These are phyloP conservation scores for Sialis fuliginosa DNA, from an alignment of 2,888 invertebrate species.

Conservation along the genomic window DNA sequence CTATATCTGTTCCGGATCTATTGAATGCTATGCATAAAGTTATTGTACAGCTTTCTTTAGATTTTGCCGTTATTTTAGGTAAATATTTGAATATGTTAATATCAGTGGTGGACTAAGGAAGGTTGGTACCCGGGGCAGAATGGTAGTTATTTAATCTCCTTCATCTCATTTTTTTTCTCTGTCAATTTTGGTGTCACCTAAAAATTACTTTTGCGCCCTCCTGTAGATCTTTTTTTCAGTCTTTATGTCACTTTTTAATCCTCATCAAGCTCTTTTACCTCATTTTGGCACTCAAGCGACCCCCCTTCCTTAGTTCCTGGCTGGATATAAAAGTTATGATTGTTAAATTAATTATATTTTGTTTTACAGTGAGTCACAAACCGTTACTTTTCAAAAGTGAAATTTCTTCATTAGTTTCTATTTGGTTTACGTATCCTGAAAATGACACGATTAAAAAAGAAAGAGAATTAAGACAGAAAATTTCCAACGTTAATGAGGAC, in stretches of 20 bases:
- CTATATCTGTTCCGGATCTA: background rate
- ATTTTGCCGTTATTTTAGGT: slow-evolving; percentile 1
- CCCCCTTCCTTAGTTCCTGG: no score
- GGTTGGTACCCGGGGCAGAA: no score
- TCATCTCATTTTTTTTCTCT: no score
- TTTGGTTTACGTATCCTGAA: slow-evolving; percentile 12
- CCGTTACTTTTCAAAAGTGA: background rate
- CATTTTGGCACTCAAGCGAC: no score
- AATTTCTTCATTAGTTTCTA: slow-evolving; percentile 9
- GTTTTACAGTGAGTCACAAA: background rate
- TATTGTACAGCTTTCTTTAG: background rate
- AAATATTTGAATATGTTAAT: background rate
- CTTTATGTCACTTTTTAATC: no score
- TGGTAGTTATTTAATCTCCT: no score
- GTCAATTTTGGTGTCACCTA: no score
- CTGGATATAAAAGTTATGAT: background rate
- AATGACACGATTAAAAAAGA: background rate
- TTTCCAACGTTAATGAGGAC: background rate
- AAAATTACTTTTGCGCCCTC: no score
- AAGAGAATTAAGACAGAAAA: background rate
- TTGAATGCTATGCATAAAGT: background rate
- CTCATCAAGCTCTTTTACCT: no score
- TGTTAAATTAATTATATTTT: background rate
- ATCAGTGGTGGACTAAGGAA: no score
- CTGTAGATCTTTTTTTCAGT: no score